Evolutionary conservation across 2,888 invertebrate species (phyloP).

Genomic region (Drosophila nr. perissopoda): DNA sequence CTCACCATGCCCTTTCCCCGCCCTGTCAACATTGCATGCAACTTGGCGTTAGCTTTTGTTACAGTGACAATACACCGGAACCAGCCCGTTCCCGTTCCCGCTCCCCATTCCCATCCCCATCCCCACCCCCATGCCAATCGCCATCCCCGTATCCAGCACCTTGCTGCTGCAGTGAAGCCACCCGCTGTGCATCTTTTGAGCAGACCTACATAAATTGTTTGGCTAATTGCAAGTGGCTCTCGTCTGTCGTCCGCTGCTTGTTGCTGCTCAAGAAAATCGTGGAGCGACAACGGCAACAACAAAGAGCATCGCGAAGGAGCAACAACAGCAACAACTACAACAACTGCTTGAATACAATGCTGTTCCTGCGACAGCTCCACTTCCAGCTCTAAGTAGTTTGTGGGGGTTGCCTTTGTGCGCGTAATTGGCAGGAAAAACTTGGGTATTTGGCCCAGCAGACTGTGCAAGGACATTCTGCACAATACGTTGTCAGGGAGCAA

Average conservation of each 20-base stretch:
- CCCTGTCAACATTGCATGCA: background rate
- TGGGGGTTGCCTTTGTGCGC: constrained; percentile 46
- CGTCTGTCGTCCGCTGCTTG: constrained; percentile 10
- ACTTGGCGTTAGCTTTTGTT: constrained; percentile 25
- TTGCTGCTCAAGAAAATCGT: constrained; percentile 15
- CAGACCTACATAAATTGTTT: constrained; percentile 70
- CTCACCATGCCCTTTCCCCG: background rate
- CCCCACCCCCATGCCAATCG: background rate
- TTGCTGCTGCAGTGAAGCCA: constrained; percentile 4
- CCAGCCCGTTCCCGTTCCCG: background rate
- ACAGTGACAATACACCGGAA: constrained; percentile 30
- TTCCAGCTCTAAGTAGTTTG: constrained; percentile 17
- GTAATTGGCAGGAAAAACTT: constrained; percentile 65
- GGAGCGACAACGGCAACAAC: constrained; percentile 5
- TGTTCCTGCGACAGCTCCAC: constrained; percentile 6
- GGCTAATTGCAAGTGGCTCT: constrained; percentile 75
- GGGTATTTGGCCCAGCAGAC: background rate
- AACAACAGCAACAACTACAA: background rate
- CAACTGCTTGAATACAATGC: constrained; percentile 32
- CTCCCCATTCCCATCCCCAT: background rate
- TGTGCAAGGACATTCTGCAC: constrained; percentile 9
- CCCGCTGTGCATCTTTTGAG: constrained; percentile 44
- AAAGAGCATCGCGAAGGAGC: constrained; percentile 2
- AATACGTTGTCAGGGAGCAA: constrained; percentile 3
- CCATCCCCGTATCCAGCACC: background rate